These are phyloP conservation scores for Magallana gigas DNA, from an alignment of 1,140 invertebrate species.

Conservation along the genomic window DNA sequence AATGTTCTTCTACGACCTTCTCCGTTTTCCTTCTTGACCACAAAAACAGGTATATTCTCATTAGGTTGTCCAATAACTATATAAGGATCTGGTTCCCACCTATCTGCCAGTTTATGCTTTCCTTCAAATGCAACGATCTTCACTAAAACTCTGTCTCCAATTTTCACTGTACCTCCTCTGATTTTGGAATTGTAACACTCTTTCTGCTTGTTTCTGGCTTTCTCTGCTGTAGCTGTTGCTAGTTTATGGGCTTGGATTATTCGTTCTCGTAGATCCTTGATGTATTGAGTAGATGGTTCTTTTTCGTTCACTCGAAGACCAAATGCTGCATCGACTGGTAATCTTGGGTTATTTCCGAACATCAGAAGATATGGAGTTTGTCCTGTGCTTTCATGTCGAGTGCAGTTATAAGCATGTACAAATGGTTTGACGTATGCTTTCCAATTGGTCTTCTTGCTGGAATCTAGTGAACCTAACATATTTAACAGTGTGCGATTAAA, in stretches of 20 bases:
- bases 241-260: conserved; percentile 41
- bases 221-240: background rate
- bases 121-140: conserved; percentile 45
- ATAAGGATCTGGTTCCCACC: conserved; percentile 47
- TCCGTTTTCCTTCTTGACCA: conserved; percentile 40
- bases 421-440: conserved; percentile 42
- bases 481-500: conserved; percentile 67
- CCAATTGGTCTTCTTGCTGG: conserved; percentile 49
- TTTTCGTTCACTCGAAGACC: conserved; percentile 21
- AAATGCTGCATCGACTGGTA: conserved; percentile 52
- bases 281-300: background rate
- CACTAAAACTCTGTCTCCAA: conserved; percentile 53
- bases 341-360: conserved; percentile 45
- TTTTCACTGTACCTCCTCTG: conserved; percentile 39
- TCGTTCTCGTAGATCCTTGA: background rate
- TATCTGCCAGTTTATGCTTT: conserved; percentile 53
- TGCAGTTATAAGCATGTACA: conserved; percentile 52
- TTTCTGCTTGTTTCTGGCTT: conserved; percentile 37
- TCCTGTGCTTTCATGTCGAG: conserved; percentile 44
- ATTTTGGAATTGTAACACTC: conserved; percentile 44
- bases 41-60: conserved; percentile 48
- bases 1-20: conserved; percentile 24
- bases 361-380: conserved; percentile 41
- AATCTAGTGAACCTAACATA: conserved; percentile 53
- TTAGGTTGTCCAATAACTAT: conserved; percentile 45